phyloP scores from a whole-genome alignment of 2,113 vertebrate genomes.

The Spizaetus ornatus region DNA sequence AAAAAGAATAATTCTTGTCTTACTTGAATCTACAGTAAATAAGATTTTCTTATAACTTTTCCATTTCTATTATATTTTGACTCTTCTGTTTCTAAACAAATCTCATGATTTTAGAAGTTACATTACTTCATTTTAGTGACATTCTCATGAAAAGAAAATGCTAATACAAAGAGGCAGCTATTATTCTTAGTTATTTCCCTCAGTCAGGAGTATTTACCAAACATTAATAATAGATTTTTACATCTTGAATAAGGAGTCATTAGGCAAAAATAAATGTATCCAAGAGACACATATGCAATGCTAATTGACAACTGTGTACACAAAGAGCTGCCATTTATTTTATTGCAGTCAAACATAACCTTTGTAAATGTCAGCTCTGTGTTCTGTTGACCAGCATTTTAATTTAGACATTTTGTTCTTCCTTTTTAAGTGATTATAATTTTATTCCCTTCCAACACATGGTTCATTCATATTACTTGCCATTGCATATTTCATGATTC shows the following conservation, averaged over 20 bases:
- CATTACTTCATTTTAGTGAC: not conserved
- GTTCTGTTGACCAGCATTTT: constrained; percentile 63
- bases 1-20: not conserved
- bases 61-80: not conserved
- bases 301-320: constrained; percentile 67
- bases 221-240: constrained; percentile 42
- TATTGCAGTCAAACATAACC: constrained; percentile 69
- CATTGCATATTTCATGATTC: not conserved
- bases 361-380: constrained; percentile 64
- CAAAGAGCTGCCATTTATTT: constrained; percentile 62
- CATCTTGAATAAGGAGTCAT: constrained; percentile 32
- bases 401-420: constrained; percentile 51
- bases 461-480: not conserved
- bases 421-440: not conserved
- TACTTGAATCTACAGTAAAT: not conserved
- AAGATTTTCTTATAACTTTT: not conserved
- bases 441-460: not conserved
- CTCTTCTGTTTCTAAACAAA: not conserved
- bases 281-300: constrained; percentile 50
- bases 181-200: constrained; percentile 22
- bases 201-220: constrained; percentile 12
- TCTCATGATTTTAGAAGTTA: not conserved
- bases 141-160: not conserved
- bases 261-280: constrained; percentile 55
- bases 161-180: not conserved